Evolutionary conservation across 37 sponge, comb jelly and placozoan species (phyloP), one percentile per base, ranked within the genome.

Genomic region (Bolinopsis microptera): DNA sequence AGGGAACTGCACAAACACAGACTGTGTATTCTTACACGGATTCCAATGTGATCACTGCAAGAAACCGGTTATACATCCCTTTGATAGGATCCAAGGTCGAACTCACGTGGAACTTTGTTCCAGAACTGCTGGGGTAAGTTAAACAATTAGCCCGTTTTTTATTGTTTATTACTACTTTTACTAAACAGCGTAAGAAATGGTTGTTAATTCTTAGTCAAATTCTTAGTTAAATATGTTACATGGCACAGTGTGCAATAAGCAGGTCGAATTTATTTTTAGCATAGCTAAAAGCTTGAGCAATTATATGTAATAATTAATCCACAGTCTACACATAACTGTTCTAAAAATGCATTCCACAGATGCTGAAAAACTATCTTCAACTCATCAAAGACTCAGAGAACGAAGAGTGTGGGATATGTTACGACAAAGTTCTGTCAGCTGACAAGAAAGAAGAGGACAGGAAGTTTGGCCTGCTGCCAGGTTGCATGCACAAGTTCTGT

Each of bases 401-500:
- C 31, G 90, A 86, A 39, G 90, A 86, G 22, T 86, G 90, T 39
- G 48, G 67, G 2, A 86, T 86, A 25, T 86, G 90, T 38, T 86
- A 86, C 67, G 90, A 86, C 67, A 86, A 86, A 41, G 90, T 86
- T 18, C 31, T 86, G 61, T 33, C 38, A 18, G 90, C 90, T 3
- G 90, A 86, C 3, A 86, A 86, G 90, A 86, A 86, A 38, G 90
- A 86, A 61, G 90, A 40, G 23, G 90, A 86, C 67, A 38, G 90
- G 67, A 86, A 86, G 90, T 86, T 86, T 86, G 90, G 90, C 28
- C 25, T 86, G 48, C 67, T 86, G 67, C 90, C 90, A 41, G 90
- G 90, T 1, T 86, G 90, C 67, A 86, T 86, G 90, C 90, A 86
- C 90, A 86, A 86, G 90, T 86, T 86, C 90, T 86, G 90, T 86